Base-by-base conservation (phyloP, 1,140 invertebrate species). In the Micrasema minimum region DNA sequence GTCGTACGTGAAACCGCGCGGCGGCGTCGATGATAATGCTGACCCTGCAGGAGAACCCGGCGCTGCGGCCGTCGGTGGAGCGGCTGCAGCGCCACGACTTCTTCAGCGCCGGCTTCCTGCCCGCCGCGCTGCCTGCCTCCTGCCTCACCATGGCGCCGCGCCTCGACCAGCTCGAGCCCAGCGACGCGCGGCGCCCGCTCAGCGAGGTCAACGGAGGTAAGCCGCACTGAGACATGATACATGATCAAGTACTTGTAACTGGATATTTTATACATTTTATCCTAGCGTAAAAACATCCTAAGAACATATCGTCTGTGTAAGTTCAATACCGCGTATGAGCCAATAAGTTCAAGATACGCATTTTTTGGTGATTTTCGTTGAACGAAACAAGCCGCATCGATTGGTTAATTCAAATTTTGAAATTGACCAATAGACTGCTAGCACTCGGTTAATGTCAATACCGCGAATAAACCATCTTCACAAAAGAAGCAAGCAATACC, bases 71-170 rank as follows among this genome's bases (percentile, higher is more conserved):
- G 0, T 89, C 88, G 12, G 90, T 98, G 74, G 83, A 87, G 38
- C 87, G 91, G 77, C 75, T 98, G 35, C 78, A 95, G 1, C 87
- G 89, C 64, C 91, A 95, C 82, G 90, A 89, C 71, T 90, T 88
- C 82, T 85, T 87, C 76, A 89, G 79, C 0, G 83, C 83, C 16
- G 93, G 93, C 66, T 96, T 91, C 77, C 86, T 96, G 79, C 96
- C 96, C 0, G 82, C 85, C 23, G 88, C 90, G 66, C 85, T 98
- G 68, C 96, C 96, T 9, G 85, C 90, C 0, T 97, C 96, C 61
- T 96, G 95, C 80, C 85, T 99, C 59, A 96, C 95, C 4, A 96
- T 94, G 85, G 93, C 94, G 4, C 97, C 97, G 2, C 87, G 96
- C 66, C 90, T 94, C 35, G 92, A 94, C 77, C 87, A 89, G 66